Evolutionary conservation across 2,888 invertebrate genomes (phyloP), one percentile per base, ranked within the genome.

Genomic region (Latrodectus hesperus): DNA sequence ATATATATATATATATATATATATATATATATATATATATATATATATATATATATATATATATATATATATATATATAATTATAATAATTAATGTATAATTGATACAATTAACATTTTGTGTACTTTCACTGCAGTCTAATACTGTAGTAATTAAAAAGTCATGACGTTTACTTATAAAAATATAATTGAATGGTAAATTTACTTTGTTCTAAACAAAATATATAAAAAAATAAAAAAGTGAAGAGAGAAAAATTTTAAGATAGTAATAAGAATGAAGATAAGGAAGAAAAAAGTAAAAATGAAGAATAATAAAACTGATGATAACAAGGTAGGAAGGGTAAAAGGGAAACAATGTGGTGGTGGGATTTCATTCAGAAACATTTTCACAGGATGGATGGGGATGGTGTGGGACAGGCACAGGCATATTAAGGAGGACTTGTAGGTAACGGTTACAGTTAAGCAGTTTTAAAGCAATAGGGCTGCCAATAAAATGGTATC

Each of bases 401-500:
- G 72, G n/a, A 65, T n/a, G 8, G 64, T 11, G 10, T 70, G 77
- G 82, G 83, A 77, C 71, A 81, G 67, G 78, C 78, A 84, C 74
- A 72, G 67, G n/a, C 4, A 38, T 38, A 60, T 17, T 79, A 51
- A 11, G 1, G 38, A 60, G n/a, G 53, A 51, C 17, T 38, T 17
- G 6, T 5, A 77, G 73, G 14, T 52, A 53, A 60, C 38, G 14
- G 51, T 9, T 60, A 14, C 38, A n/a, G 70, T 22, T 38, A 70
- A 75, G 85, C 79, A 79, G 75, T 68, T 70, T 9, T 60, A 51
- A 76, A 10, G 75, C 14, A 26, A 17, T 38, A 6, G 38, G 38
- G 38, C 38, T 38, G 38, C 38, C 2, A 38, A 38, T 38, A 1
- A 38, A 38, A 38, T 38, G 38, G 38, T 3, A 38, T 38, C 38